phyloP scores from a whole-genome alignment of 2,113 vertebrate species.

The Panurus biarmicus region DNA sequence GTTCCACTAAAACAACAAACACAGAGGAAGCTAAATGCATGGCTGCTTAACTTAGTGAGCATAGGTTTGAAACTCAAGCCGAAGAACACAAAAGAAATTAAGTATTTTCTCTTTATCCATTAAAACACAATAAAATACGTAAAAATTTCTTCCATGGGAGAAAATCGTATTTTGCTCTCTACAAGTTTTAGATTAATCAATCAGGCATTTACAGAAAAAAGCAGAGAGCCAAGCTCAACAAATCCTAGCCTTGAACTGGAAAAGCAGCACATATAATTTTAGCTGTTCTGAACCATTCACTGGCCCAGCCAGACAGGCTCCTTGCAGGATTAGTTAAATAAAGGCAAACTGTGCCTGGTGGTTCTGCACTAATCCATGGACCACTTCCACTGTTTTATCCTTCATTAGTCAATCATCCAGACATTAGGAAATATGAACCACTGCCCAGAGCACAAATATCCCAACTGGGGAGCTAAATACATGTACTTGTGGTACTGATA shows the following conservation, averaged over 20 bases:
- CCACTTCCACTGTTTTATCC: not conserved
- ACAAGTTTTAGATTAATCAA: not conserved
- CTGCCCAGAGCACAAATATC: not conserved
- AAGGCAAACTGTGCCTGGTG: not conserved
- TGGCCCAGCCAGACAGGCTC: not conserved
- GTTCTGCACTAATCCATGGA: not conserved
- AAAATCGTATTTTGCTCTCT: not conserved
- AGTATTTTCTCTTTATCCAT: not conserved
- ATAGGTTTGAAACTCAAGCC: not conserved
- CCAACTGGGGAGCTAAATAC: not conserved
- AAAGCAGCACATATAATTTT: not conserved
- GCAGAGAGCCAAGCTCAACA: not conserved
- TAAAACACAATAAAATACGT: not conserved
- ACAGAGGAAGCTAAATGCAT: not conserved
- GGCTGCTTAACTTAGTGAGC: not conserved
- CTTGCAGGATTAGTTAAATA: not conserved
- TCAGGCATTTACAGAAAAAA: not conserved
- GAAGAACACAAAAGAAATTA: not conserved
- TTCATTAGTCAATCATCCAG: not conserved
- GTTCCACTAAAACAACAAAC: not conserved
- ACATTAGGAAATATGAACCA: not conserved
- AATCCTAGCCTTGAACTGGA: not conserved
- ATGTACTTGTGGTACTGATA: not conserved
- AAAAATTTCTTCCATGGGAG: not conserved
- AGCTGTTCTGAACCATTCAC: not conserved